These are phyloP conservation scores for Halictus ligatus DNA, from an alignment of 2,888 invertebrate genomes.

Conservation along the genomic window DNA sequence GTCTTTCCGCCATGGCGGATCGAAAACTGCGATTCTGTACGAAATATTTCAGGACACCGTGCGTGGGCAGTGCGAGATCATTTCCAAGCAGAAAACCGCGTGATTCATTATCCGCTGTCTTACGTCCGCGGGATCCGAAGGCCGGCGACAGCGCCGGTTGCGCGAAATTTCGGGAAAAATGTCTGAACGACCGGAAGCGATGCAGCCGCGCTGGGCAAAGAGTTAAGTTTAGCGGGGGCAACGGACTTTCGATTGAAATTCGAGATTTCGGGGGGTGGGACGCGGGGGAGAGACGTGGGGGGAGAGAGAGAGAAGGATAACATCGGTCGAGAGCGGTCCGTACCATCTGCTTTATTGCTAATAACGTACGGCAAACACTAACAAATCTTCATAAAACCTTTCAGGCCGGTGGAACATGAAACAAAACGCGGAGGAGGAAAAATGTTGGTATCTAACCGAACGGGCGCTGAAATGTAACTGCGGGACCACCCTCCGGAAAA, in stretches of 20 bases:
- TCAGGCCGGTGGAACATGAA: background rate
- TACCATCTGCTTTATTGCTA: background rate
- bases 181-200: slow-evolving; percentile 66
- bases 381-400: background rate
- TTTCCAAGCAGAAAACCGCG: background rate
- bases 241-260: slow-evolving; percentile 62
- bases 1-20: background rate
- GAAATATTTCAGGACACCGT: background rate
- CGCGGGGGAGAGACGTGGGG: background rate
- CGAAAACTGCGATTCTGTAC: no score
- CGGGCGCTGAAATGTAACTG: background rate
- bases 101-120: background rate
- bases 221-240: slow-evolving; percentile 67
- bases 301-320: background rate
- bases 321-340: background rate
- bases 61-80: background rate
- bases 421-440: background rate
- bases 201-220: slow-evolving; percentile 51
- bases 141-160: slow-evolving; percentile 53
- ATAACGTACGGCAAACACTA: background rate
- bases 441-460: background rate
- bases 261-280: slow-evolving; percentile 31
- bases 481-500: background rate
- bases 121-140: background rate
- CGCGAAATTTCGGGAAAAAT: slow-evolving; percentile 67